Evolutionary conservation across 2,888 invertebrate genomes (phyloP).

Genomic region (Cyrtodaria siliqua): DNA sequence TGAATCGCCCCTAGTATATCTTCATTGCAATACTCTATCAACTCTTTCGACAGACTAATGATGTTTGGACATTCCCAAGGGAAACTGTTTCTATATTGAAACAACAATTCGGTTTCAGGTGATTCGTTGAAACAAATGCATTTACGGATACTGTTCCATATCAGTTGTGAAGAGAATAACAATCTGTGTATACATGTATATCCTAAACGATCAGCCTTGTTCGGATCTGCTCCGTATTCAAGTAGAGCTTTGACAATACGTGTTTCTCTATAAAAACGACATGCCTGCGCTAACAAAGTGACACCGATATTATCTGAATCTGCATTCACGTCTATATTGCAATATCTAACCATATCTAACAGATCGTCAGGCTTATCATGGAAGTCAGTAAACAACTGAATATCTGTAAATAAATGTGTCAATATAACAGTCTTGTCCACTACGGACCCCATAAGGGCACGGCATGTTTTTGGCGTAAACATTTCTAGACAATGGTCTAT

Average conservation of each 20-base stretch:
- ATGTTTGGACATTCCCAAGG: neutral
- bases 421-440: no score
- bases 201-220: neutral
- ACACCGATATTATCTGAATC: neutral
- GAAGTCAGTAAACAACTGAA: no score
- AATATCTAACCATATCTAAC: neutral
- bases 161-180: neutral
- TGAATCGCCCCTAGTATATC: neutral
- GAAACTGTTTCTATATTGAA: neutral
- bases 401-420: no score
- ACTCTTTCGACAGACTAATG: neutral
- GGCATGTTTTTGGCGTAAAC: no score
- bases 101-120: neutral
- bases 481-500: no score
- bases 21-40: neutral
- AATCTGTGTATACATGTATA: neutral
- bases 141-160: neutral
- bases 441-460: no score
- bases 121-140: neutral
- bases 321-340: neutral
- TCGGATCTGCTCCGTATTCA: slow-evolving; percentile 4
- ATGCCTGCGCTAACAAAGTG: slow-evolving; percentile 1
- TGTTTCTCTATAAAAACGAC: neutral
- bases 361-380: no score
- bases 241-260: neutral